phyloP scores from a whole-genome alignment of 1,140 invertebrate genomes.

The Idris sp. region DNA sequence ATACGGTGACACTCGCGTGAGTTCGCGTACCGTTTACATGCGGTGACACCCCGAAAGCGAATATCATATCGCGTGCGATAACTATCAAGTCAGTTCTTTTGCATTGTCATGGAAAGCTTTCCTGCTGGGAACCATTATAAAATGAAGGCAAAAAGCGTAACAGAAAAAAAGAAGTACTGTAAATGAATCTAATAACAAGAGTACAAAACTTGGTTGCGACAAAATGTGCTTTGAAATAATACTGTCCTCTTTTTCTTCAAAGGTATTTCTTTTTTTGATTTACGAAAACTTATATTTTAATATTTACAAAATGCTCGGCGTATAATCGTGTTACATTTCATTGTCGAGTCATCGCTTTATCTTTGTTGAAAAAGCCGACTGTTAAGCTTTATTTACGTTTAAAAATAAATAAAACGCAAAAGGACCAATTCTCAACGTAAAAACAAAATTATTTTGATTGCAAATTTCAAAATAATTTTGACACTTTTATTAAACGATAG shows the following conservation, averaged over 20 bases:
- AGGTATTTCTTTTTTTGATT: constrained; percentile 8
- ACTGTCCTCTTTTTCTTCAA: constrained; percentile 17
- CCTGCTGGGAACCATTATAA: constrained; percentile 42
- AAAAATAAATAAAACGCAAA: too few species aligned
- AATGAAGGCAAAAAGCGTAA: constrained; percentile 36
- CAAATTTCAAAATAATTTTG: not conserved
- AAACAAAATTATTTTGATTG: constrained; percentile 5
- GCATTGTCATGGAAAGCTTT: constrained; percentile 56
- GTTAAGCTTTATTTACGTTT: too few species aligned
- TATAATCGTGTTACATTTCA: constrained; percentile 11
- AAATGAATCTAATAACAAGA: constrained; percentile 54
- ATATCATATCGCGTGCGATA: constrained; percentile 63
- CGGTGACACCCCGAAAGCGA: constrained; percentile 61
- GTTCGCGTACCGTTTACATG: constrained; percentile 55
- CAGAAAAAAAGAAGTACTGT: constrained; percentile 30
- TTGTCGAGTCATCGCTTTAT: constrained; percentile 1
- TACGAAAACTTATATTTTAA: constrained; percentile 5
- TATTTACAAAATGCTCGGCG: constrained; percentile 18
- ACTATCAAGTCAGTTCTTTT: constrained; percentile 53
- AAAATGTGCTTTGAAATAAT: constrained; percentile 36
- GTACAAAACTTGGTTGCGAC: constrained; percentile 36
- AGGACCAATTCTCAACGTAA: too few species aligned
- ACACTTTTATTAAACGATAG: not conserved
- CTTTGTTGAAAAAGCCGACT: too few species aligned
- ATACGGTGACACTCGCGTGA: constrained; percentile 52